Base-by-base conservation (phyloP, 2,113 vertebrate genomes). In the Lasiurus cinereus region DNA sequence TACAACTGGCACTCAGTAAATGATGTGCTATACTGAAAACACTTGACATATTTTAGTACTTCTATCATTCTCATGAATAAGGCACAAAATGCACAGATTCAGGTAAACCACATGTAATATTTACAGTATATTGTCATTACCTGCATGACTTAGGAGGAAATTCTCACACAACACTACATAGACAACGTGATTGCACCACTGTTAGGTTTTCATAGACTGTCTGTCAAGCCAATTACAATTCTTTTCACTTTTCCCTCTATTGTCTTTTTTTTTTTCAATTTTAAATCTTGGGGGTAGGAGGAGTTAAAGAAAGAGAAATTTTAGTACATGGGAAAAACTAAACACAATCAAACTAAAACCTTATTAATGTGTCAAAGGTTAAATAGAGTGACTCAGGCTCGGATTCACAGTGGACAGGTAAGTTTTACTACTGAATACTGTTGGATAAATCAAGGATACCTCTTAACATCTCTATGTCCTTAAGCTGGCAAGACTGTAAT, bases 61-160 rank as follows among this genome's bases (percentile, higher is more conserved):
- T 98, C 97, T 98, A 98, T 98, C 97, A 98, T 98, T 98, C 98
- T 98, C 98, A 97, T 99, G 99, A 99, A 99, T 99, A 99, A 99
- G 99, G 99, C 99, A 99, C 99, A 99, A 99, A 98, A 99, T 99
- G 99, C 99, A 99, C 99, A 99, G 98, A 99, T 99, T 99, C 98
- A 98, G 99, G 98, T 99, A 99, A 99, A 99, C 98, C 98, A 99
- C 99, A 99, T 98, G 98, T 98, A 98, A 98, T 99, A 99, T 99
- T 98, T 99, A 99, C 99, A 99, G 98, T 98, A 98, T 97, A 98
- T 98, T 97, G 99, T 99, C 99, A 99, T 99, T 99, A 98, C 99
- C 99, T 99, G 99, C 99, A 99, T 99, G 99, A 99, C 99, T 98
- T 97, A 95, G 98, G 98, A 98, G 98, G 98, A 98, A 86, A 98